Percentiles rank a stretch among this genome's conserved stretches.
Evolutionary conservation across 2,888 invertebrate genomes (phyloP).

Genomic region (Andrena bucephala): DNA sequence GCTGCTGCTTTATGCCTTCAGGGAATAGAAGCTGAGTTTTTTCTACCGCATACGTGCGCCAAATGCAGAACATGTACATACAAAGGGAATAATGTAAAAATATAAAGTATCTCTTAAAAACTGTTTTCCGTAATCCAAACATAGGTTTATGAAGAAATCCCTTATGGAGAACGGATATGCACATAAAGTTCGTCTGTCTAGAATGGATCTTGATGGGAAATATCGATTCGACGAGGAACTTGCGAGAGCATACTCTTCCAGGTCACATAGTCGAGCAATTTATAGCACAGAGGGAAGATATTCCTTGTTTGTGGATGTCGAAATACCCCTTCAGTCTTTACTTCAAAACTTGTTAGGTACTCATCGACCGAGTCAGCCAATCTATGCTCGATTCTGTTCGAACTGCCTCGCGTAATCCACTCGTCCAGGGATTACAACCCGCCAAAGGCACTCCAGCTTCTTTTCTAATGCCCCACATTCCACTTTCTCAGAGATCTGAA

Average conservation of each 20-base stretch:
- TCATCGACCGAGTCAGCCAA: too few relatives aligned
- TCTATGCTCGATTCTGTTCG: too few relatives aligned
- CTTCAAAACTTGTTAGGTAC: background rate
- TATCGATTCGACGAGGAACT: conserved; percentile 4
- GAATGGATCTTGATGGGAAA: background rate
- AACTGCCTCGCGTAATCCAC: too few relatives aligned
- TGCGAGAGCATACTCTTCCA: background rate
- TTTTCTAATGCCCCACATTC: too few relatives aligned
- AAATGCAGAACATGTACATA: background rate
- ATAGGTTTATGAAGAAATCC: background rate
- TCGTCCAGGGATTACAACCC: too few relatives aligned
- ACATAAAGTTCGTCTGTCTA: background rate
- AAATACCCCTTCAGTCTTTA: background rate
- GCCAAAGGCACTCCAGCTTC: too few relatives aligned
- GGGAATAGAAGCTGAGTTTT: too few relatives aligned
- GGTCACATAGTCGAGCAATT: background rate
- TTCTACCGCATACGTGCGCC: too few relatives aligned
- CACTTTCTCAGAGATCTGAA: too few relatives aligned
- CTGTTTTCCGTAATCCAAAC: background rate
- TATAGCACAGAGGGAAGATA: background rate
- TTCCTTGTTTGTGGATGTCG: background rate
- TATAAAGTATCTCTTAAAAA: background rate
- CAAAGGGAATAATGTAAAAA: too few relatives aligned
- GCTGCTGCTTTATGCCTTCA: too few relatives aligned
- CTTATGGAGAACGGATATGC: background rate